A percentile compares a stretch with the other conserved stretches of the same genome.
Evolutionary conservation across 2,888 invertebrate genomes (phyloP).

Genomic region (Drosophila anomalata): DNA sequence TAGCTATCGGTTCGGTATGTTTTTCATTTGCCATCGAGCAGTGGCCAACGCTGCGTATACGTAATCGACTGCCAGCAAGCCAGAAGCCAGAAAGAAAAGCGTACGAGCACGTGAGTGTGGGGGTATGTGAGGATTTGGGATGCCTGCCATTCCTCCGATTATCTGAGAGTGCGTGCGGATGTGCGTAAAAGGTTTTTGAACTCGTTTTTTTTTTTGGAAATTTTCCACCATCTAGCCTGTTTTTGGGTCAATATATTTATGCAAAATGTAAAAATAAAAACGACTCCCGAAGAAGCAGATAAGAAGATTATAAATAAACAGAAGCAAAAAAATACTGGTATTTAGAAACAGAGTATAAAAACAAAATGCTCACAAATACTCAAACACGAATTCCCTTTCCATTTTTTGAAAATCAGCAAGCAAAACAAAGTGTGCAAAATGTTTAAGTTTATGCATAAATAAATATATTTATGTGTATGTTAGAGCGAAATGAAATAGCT

Average conservation of each 20-base stretch:
- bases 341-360: slow-evolving; percentile 69
- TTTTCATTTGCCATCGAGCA: slow-evolving; percentile 56
- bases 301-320: slow-evolving; percentile 35
- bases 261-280: slow-evolving; percentile 20
- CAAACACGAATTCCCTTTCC: slow-evolving; percentile 3
- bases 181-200: slow-evolving; percentile 46
- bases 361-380: slow-evolving; percentile 43
- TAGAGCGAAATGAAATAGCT: slow-evolving; percentile 30
- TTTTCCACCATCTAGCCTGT: slow-evolving; percentile 60
- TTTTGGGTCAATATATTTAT: slow-evolving; percentile 66
- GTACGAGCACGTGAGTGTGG: neutral
- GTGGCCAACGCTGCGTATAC: slow-evolving; percentile 67
- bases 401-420: slow-evolving; percentile 40
- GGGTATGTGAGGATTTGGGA: slow-evolving; percentile 7
- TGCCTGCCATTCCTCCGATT: neutral
- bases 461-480: slow-evolving; percentile 35
- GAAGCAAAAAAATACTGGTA: slow-evolving; percentile 38
- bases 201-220: slow-evolving; percentile 45
- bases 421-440: slow-evolving; percentile 70
- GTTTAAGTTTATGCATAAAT: slow-evolving; percentile 44
- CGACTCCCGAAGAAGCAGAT: slow-evolving; percentile 21
- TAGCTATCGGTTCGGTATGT: slow-evolving; percentile 40
- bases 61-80: slow-evolving; percentile 48
- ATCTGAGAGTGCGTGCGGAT: slow-evolving; percentile 2
- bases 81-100: slow-evolving; percentile 38